A percentile compares a stretch with the other conserved stretches of the same genome.
These are phyloP conservation scores for Phyllostomus discolor DNA, from an alignment of 2,113 vertebrate genomes.

Conservation along the genomic window DNA sequence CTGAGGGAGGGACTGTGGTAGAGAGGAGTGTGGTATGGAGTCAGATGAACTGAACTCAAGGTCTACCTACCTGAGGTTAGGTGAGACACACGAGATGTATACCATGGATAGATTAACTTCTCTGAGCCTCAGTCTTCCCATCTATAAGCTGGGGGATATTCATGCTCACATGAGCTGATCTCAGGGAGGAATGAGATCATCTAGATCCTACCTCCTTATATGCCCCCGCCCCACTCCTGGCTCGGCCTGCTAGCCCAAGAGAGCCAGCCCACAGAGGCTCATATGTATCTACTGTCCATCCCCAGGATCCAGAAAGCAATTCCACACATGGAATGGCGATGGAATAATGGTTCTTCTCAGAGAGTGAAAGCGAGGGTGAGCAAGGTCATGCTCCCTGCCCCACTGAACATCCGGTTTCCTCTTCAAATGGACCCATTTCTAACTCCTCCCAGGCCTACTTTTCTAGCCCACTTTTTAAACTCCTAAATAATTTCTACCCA, in stretches of 20 bases:
- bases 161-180: background rate
- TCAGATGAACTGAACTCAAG: background rate
- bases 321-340: background rate
- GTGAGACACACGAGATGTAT: background rate
- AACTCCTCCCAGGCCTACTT: background rate
- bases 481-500: background rate
- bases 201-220: background rate
- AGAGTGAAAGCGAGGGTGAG: background rate
- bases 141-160: background rate
- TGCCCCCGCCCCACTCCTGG: too few species aligned
- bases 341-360: background rate
- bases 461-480: background rate
- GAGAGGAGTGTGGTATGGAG: background rate
- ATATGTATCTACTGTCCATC: background rate
- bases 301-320: background rate
- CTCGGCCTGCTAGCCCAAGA: background rate
- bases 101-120: background rate
- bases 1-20: background rate
- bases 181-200: background rate
- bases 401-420: background rate
- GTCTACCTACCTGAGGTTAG: background rate
- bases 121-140: background rate
- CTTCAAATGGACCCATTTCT: background rate
- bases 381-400: background rate
- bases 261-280: background rate